These are phyloP conservation scores for Lepisosteus osseus DNA, from an alignment of 2,113 vertebrate genomes.

Conservation along the genomic window DNA sequence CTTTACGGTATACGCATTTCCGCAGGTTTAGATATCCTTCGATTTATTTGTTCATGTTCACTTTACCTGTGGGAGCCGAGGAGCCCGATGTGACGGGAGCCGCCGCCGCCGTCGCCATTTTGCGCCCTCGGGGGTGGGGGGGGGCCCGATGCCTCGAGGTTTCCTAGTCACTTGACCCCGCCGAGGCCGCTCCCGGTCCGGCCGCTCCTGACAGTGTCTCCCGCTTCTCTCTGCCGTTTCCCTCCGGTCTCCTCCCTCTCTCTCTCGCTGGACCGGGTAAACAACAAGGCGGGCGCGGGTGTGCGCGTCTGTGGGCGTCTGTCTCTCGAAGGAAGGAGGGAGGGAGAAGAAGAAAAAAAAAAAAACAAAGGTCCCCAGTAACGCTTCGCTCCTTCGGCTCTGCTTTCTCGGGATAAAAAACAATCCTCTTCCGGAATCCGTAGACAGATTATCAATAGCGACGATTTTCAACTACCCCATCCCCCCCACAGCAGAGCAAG, in stretches of 20 bases:
- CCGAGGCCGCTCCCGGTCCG: constrained; percentile 29
- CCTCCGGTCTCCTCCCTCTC: constrained; percentile 37
- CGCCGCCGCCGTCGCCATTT: constrained; percentile 72
- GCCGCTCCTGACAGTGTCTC: constrained; percentile 20
- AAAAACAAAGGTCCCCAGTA: background rate
- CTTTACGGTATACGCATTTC: too few relatives aligned
- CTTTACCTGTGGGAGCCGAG: constrained; percentile 63
- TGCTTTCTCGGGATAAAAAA: too few relatives aligned
- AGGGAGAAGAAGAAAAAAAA: too few relatives aligned
- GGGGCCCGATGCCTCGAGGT: constrained; percentile 30
- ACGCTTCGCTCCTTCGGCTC: too few relatives aligned
- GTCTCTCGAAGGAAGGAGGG: too few relatives aligned
- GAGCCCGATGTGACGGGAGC: constrained; percentile 52
- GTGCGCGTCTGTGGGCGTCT: too few relatives aligned
- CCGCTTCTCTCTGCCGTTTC: constrained; percentile 18
- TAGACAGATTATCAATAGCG: too few relatives aligned
- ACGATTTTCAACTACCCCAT: too few relatives aligned
- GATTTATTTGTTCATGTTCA: background rate
- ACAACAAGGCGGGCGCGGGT: too few relatives aligned
- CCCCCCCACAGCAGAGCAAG: too few relatives aligned
- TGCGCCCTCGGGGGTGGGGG: constrained; percentile 28
- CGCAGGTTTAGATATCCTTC: background rate
- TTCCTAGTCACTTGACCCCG: constrained; percentile 11
- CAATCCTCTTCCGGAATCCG: too few relatives aligned
- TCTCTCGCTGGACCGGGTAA: background rate